phyloP scores from a whole-genome alignment of 2,113 vertebrate species.

The Dryoscopus gambensis region DNA sequence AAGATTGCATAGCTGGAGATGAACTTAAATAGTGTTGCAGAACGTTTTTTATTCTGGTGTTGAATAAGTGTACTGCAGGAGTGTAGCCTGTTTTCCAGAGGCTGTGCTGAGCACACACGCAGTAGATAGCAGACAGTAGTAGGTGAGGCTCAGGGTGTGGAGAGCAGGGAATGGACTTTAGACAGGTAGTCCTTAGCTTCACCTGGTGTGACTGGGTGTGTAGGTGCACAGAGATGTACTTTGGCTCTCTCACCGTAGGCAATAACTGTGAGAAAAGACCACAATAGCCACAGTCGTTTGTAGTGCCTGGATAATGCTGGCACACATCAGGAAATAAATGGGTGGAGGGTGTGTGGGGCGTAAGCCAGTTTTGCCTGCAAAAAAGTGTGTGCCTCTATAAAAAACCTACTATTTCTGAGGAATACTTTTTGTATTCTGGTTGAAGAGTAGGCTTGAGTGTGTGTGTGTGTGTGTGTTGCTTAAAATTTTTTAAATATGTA shows the following conservation, averaged over 20 bases:
- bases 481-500: not conserved
- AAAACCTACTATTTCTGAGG: not conserved
- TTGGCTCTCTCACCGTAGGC: not conserved
- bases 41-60: not conserved
- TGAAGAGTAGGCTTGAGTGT: not conserved
- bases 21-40: not conserved
- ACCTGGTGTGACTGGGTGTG: slow-evolving; percentile 9
- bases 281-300: not conserved
- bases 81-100: not conserved
- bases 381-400: not conserved
- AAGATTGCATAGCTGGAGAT: not conserved
- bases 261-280: slow-evolving; percentile 13
- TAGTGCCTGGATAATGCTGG: not conserved
- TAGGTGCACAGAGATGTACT: not conserved
- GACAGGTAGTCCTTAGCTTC: not conserved
- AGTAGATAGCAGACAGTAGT: not conserved
- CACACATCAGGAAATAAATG: not conserved
- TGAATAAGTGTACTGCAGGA: not conserved
- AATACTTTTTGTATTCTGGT: not conserved
- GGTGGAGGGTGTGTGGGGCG: not conserved
- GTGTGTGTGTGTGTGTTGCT: not conserved
- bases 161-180: slow-evolving; percentile 12
- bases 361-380: not conserved
- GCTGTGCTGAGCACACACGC: not conserved
- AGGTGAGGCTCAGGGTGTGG: slow-evolving; percentile 28